phyloP scores from a whole-genome alignment of 23 tunicate species.

The Ascidia mentula region DNA sequence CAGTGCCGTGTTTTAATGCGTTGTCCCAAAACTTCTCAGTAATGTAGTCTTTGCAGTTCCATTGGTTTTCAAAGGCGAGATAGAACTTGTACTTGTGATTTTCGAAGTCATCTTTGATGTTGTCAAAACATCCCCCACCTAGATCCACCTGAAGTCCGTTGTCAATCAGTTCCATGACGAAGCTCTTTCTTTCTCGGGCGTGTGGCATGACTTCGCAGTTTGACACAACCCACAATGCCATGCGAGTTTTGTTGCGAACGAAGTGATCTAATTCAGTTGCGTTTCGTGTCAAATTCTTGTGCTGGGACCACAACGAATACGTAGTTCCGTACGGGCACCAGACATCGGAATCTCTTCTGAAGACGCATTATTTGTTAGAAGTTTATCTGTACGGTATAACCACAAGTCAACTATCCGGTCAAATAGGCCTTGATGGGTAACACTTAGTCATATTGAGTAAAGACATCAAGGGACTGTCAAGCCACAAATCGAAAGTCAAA shows the following conservation, averaged over 20 bases:
- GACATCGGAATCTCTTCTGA: conserved; percentile 7
- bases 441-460: no score
- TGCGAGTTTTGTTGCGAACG: neutral
- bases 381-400: no score
- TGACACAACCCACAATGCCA: conserved; percentile 35
- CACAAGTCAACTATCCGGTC: no score
- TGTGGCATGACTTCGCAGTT: conserved; percentile 38
- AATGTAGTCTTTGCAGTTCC: conserved; percentile 47
- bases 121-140: conserved; percentile 34
- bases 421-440: no score
- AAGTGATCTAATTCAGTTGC: neutral
- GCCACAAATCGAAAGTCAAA: no score
- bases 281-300: neutral
- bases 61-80: conserved; percentile 59
- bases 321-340: neutral
- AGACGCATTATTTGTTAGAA: no score
- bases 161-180: conserved; percentile 17
- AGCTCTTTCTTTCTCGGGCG: conserved; percentile 35
- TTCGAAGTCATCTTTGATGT: neutral
- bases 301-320: neutral
- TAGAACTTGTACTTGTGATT: conserved; percentile 42
- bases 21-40: conserved; percentile 49
- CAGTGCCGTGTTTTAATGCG: conserved; percentile 15
- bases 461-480: no score
- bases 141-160: conserved; percentile 33